Evolutionary conservation across 2,888 invertebrate genomes (phyloP).

Genomic region (Sinelater perroti): DNA sequence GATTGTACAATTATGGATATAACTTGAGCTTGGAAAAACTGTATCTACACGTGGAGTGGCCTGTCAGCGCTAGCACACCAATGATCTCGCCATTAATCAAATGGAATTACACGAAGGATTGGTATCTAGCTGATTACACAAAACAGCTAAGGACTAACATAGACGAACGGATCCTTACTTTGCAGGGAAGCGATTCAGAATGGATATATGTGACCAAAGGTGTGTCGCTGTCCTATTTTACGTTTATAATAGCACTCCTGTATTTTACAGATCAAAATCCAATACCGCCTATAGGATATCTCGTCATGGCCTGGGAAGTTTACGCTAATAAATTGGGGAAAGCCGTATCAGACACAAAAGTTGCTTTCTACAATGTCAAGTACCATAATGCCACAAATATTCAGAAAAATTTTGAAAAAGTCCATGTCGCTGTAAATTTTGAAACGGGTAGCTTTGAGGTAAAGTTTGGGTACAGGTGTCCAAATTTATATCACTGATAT

Average conservation of each 20-base stretch:
- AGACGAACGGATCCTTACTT: conserved; percentile 70
- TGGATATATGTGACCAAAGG: too few species aligned
- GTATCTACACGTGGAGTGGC: conserved; percentile 79
- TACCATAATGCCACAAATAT: conserved; percentile 68
- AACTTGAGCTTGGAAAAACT: conserved; percentile 78
- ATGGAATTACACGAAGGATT: conserved; percentile 87
- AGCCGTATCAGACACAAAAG: conserved; percentile 60
- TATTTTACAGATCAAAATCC: conserved; percentile 54
- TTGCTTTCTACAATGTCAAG: conserved; percentile 68
- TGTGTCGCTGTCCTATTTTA: too few species aligned
- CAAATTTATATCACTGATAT: too few species aligned
- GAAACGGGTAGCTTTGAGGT: conserved; percentile 54
- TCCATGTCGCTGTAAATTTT: conserved; percentile 46
- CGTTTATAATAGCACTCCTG: too few species aligned
- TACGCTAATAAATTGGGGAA: conserved; percentile 59
- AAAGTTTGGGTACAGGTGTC: too few species aligned
- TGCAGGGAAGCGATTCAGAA: too few species aligned
- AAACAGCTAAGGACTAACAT: conserved; percentile 73
- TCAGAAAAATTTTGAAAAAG: conserved; percentile 55
- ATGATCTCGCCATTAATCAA: conserved; percentile 84
- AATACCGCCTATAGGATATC: conserved; percentile 70
- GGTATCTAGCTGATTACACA: conserved; percentile 75
- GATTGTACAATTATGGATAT: conserved; percentile 81
- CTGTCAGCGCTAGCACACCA: conserved; percentile 86
- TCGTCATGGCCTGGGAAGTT: conserved; percentile 65